Evolutionary conservation across 2,113 vertebrate genomes (phyloP), one percentile per base, ranked within the genome.

Genomic region (Cricetomys ansorgei): DNA sequence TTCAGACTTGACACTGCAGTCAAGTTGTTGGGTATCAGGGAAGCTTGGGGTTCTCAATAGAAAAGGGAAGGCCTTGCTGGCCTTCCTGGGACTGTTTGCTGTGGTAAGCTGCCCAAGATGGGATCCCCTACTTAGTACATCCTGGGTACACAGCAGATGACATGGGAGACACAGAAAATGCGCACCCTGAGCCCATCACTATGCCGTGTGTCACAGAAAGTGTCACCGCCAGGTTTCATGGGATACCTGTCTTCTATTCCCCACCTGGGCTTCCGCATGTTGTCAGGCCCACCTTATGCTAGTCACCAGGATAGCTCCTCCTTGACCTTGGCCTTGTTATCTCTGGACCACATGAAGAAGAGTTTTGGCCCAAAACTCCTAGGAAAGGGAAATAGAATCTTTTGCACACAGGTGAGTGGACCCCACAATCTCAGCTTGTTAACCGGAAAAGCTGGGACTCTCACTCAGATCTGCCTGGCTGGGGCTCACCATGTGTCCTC

Each of bases 261-360:
- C 43, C 8, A 29, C 29, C 80, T 19, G 19, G 3, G 25, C 9
- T 21, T 64, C 76, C 93, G 10, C 72, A n/a, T 17, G 5, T 1
- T 6, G 19, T 37, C 48, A 84, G 57, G 27, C 7, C 70, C 17
- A 7, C 48, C 2, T 57, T 3, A 31, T 27, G 29, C 21, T 0
- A 5, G 34, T 5, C 43, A 9, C 48, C 37, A 0, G 0, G 7
- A 2, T 0, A 1, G 16, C 19, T 70, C 6, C 0, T 5, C n/a
- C 10, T 25, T 6, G 40, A 31, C 67, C 73, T 62, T 12, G 34
- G 57, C 65, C 13, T 21, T 37, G 50, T 11, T 15, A 29, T 2
- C 40, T 75, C 37, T 29, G 40, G 45, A 11, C 40, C 57, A 31
- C 4, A 8, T 3, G 57, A 62, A 16, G n/a, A 43, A 11, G n/a